Evolutionary conservation across 2,888 invertebrate species (phyloP), one percentile per base, ranked within the genome.

Genomic region (Chrysodeixis includens): DNA sequence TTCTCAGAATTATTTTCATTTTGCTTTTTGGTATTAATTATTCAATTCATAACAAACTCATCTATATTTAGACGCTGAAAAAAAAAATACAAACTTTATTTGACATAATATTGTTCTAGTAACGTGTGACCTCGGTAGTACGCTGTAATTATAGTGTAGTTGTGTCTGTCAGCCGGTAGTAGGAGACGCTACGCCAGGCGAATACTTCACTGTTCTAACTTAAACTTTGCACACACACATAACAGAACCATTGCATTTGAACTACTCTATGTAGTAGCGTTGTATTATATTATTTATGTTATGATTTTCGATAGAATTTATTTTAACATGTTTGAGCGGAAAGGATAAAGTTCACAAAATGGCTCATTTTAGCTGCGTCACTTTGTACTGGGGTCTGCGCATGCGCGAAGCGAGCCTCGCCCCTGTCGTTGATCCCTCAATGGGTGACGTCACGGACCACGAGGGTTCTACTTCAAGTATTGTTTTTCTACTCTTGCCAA

Each of bases 371-470:
- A 65, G 65, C 66, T 71, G 70, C 67, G 72, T 65, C 71, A 68
- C 62, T 74, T 46, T 46, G 20, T 54, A 8, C n/a, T 32, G 14
- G 20, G 7, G 8, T 55, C 20, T 65, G 81, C 85, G 83, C 82
- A 76, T 64, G 80, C 83, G 74, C 82, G 76, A 70, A 32, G 16
- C 16, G 26, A 74, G 74, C 88, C 87, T 87, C 88, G 80, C 88
- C 88, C 86, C 83, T 80, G 70, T 71, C 71, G 61, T 68, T 71
- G 78, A 63, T 79, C 67, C 76, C 74, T 87, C 83, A 88, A 91
- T 90, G 88, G 66, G 71, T 89, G 88, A 88, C 88, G 88, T 89
- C 87, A 89, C 62, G 62, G 12, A 71, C 44, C 55, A 55, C n/a
- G 26, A 53, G 32, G 32, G 64, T 52, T 46, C 16, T n/a, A 8